These are phyloP conservation scores for Aurelia aurita DNA, from an alignment of 30 jellyfish, hydroid and myxozoan genomes.

Conservation along the genomic window DNA sequence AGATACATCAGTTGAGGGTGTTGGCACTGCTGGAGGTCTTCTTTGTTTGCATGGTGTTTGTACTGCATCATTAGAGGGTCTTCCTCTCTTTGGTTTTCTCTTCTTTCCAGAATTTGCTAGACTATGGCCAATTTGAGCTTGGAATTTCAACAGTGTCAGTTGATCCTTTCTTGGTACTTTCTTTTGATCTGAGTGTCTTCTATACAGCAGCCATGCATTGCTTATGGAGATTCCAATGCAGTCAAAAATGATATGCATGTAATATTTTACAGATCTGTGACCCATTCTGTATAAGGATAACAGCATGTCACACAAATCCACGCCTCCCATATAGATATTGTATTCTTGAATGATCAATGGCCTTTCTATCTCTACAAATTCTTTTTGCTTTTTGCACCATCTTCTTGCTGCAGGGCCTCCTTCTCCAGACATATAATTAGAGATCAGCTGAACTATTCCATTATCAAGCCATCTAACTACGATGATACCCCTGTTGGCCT, in stretches of 20 bases:
- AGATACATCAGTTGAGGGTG: constrained; percentile 43
- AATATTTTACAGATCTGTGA: constrained; percentile 10
- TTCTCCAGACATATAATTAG: constrained; percentile 13
- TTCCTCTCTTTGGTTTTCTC: constrained; percentile 25
- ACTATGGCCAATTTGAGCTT: constrained; percentile 22
- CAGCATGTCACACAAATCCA: constrained; percentile 72
- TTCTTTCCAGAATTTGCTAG: constrained; percentile 24
- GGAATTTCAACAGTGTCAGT: constrained; percentile 45
- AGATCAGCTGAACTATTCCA: constrained; percentile 14
- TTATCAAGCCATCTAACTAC: too few species aligned
- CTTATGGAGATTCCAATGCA: constrained; percentile 23
- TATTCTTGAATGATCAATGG: constrained; percentile 17
- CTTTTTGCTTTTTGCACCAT: constrained; percentile 24
- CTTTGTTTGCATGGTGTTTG: constrained; percentile 34
- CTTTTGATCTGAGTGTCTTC: constrained; percentile 24
- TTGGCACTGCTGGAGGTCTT: constrained; percentile 36
- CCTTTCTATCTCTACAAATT: not conserved
- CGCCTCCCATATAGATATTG: constrained; percentile 2
- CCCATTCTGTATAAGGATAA: constrained; percentile 20
- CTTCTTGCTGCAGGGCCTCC: constrained; percentile 24
- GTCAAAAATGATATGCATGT: constrained; percentile 28
- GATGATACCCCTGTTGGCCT: too few species aligned
- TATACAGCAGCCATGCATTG: constrained; percentile 39
- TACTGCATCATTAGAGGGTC: constrained; percentile 45
- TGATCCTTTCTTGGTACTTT: constrained; percentile 43